Evolutionary conservation across 2,888 invertebrate species (phyloP).

Genomic region (Caradrina kadenii): DNA sequence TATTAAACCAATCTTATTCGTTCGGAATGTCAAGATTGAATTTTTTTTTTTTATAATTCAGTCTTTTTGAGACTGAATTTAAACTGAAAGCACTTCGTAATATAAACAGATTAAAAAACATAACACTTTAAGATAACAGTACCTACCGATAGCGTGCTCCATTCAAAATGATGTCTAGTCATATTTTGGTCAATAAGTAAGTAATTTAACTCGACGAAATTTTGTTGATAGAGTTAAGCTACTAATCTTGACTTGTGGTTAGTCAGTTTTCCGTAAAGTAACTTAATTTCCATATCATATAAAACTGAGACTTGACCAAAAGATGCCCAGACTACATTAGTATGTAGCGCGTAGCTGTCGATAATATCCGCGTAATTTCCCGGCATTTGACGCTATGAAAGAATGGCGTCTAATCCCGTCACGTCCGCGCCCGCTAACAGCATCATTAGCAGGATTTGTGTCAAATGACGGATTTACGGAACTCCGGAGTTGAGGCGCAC

Average conservation of each 20-base stretch:
- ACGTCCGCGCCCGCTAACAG: slow-evolving; percentile 49
- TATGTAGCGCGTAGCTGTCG: not conserved
- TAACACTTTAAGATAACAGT: slow-evolving; percentile 24
- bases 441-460: slow-evolving; percentile 58
- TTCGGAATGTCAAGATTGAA: too few species aligned
- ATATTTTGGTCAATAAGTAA: too few species aligned
- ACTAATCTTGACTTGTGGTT: too few species aligned
- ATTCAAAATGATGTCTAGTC: too few species aligned
- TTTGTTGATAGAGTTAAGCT: too few species aligned
- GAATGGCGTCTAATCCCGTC: slow-evolving; percentile 41
- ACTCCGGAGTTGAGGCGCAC: slow-evolving; percentile 19
- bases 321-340: too few species aligned
- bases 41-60: not conserved
- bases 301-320: not conserved
- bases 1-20: too few species aligned
- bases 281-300: not conserved
- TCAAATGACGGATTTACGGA: slow-evolving; percentile 51
- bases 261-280: too few species aligned
- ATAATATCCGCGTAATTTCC: slow-evolving; percentile 14
- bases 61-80: too few species aligned
- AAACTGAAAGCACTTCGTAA: not conserved
- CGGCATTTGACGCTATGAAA: slow-evolving; percentile 31
- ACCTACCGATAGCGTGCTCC: too few species aligned
- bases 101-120: slow-evolving; percentile 20
- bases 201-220: too few species aligned